Evolutionary conservation across 2,797 vertebrate genomes (phyloP), one percentile per base, ranked within the genome.

Genomic region (Furcifer pardalis): DNA sequence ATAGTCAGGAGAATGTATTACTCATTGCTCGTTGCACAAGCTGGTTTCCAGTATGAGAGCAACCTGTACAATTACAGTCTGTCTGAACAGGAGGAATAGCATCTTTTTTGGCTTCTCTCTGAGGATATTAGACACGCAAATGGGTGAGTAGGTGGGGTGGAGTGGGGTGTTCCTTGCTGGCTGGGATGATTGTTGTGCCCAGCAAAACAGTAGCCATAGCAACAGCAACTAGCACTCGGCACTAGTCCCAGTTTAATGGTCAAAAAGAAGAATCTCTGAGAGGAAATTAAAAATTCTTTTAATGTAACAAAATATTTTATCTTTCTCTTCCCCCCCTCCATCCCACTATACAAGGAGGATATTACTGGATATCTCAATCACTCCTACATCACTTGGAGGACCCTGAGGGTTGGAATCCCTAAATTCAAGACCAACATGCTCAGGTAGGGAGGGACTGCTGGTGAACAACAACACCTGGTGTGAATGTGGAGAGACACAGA

Each of bases 31-130:
- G 46, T 77, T 59, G 37, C 68, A 82, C 52, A 86, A 77, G 32
- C 23, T 82, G 79, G 35, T 8, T 86, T 66, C 32, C 37, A 49
- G 42, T 46, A 25, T 49, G 73, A 32, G 71, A 71, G 77, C 86
- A 87, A 72, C 83, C 78, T 87, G 82, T 77, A 77, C 52, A 63
- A 44, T 87, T 81, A 77, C 56, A 63, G 69, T 52, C 65, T 77
- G 73, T 84, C 65, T 65, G 72, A 87, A 44, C 82, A 84, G 73
- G 79, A 81, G 46, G 82, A 81, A 65, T 74, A 68, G 66, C 79
- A 78, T 84, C 74, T 87, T 78, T 46, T 73, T 66, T 84, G 81
- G 82, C 59, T 81, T 65, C 44, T 59, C n/a, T 66, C 74, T 77
- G 27, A n/a, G 27, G 82, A 72, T 65, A 49, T 52, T 35, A 81